A percentile compares a stretch with the other conserved stretches of the same genome.
Conservation (phyloP, 2,113 vertebrate genomes). For the Rhegmatorhina hoffmannsi region DNA sequence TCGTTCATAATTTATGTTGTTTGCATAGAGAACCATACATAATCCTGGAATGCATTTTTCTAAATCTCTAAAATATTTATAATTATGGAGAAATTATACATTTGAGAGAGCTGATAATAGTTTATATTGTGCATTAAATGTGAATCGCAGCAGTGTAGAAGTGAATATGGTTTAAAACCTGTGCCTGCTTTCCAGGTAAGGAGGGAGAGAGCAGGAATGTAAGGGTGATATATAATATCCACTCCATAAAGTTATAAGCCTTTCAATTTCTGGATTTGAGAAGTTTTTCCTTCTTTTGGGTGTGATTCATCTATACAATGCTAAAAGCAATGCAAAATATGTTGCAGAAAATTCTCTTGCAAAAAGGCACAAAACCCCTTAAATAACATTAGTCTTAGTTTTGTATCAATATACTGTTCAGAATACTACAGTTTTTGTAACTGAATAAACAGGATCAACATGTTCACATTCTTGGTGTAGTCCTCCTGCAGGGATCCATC, state of each 20-base stretch:
- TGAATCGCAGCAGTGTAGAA: not conserved
- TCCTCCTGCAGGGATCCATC: not conserved
- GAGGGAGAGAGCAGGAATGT: not conserved
- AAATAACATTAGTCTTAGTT: not conserved
- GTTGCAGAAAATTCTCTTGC: not conserved
- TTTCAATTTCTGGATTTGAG: not conserved
- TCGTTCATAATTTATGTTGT: conserved; percentile 30
- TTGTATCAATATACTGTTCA: not conserved
- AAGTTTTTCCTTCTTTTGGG: not conserved
- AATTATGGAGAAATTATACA: not conserved
- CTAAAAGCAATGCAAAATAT: not conserved
- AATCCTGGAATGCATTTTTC: not conserved
- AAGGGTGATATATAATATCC: not conserved
- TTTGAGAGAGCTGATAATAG: not conserved
- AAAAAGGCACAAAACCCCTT: not conserved
- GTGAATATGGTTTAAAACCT: conserved; percentile 18
- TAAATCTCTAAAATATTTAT: conserved; percentile 22
- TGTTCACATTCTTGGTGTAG: not conserved
- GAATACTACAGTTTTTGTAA: not conserved
- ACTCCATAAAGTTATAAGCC: not conserved
- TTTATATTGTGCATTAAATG: not conserved
- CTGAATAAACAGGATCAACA: not conserved
- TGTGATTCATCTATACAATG: not conserved
- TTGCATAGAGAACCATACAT: not conserved
- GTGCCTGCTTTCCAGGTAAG: not conserved